Evolutionary conservation across 2,113 vertebrate genomes (phyloP), one percentile per base, ranked within the genome.

Genomic region (Silurus asotus): DNA sequence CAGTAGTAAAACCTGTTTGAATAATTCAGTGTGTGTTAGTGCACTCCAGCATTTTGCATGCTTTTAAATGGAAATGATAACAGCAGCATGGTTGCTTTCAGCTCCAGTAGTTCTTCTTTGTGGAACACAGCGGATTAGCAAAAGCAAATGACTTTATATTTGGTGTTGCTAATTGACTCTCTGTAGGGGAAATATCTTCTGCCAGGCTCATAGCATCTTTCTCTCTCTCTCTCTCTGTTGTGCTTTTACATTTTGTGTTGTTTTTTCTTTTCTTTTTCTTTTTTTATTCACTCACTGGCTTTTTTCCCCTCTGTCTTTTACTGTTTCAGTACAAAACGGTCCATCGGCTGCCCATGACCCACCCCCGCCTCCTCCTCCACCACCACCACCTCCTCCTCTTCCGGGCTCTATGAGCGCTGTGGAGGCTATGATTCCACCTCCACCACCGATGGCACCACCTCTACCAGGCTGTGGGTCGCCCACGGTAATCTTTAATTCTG

Each of bases 401-500:
- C 93, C 0, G 82, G 82, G n/a, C 90, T 89, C 88, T 49, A 91
- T 88, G 19, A 92, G 83, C 5, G 85, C 59, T 0, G 8, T 90
- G 93, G 95, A 88, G 23, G 94, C 87, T 6, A 23, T 90, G 81
- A 89, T 93, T 59, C 94, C 94, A n/a, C 95, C 95, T 0, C 95
- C 94, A 20, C 94, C 94, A 11, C 95, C 95, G 5, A 72, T 87
- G 58, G 93, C 95, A 0, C 98, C 97, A 0, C 98, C 98, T 0
- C 95, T 98, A 87, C 97, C 97, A 0, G 97, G 97, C 70, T 91
- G 92, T 3, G 93, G 96, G 59, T 96, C 96, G 0, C 97, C 97
- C 37, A 97, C 97, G 2, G 96, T 99, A 88, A 96, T 98, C 84
- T 94, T 99, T 92, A 99, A 96, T 67, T 96, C 96, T 0, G 97